These are phyloP conservation scores for Orientallactaga sibirica DNA, from an alignment of 2,797 vertebrate genomes.

Conservation along the genomic window DNA sequence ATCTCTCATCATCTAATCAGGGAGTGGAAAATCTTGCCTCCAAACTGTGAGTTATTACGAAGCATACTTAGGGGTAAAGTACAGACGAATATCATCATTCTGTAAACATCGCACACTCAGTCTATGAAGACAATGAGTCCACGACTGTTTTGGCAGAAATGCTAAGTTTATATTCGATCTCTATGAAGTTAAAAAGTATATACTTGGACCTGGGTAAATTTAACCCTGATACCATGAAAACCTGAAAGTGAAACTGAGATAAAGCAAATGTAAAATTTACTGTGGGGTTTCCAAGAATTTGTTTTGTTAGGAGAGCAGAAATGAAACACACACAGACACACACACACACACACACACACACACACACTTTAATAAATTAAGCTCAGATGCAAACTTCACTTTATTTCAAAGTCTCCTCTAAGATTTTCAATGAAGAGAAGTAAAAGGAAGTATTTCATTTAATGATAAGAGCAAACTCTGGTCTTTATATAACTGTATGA, in stretches of 20 bases:
- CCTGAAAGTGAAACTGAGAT: constrained; percentile 50
- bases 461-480: neutral
- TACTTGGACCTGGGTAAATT: neutral
- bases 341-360: neutral
- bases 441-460: constrained; percentile 27
- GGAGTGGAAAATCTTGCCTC: neutral
- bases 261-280: constrained; percentile 62
- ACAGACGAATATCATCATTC: neutral
- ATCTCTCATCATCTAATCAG: neutral
- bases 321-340: neutral
- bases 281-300: constrained; percentile 41
- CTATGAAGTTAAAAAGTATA: constrained; percentile 19
- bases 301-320: constrained; percentile 26
- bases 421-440: constrained; percentile 21
- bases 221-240: neutral
- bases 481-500: neutral
- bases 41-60: neutral
- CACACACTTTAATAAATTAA: neutral
- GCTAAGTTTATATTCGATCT: constrained; percentile 14
- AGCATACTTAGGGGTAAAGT: neutral
- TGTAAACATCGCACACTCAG: neutral
- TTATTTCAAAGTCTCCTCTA: neutral
- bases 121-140: neutral
- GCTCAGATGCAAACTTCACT: neutral
- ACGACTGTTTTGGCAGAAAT: neutral